Evolutionary conservation across 2,113 vertebrate genomes (phyloP), one percentile per base, ranked within the genome.

Genomic region (Gymnarchus niloticus): DNA sequence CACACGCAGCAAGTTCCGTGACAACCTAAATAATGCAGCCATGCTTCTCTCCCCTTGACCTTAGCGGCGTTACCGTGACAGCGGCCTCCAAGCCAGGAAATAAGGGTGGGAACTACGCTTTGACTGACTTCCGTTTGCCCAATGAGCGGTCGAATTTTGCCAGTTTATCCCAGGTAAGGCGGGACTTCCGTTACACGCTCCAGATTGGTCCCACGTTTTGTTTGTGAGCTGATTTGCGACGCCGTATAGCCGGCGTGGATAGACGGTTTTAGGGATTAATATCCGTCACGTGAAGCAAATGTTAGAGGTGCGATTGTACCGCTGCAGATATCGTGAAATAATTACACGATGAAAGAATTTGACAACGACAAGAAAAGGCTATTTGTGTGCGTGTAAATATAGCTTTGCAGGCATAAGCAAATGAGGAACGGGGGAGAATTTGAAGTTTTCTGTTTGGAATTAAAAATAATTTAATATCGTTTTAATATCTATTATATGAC

Each of bases 1-100:
- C 85, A 91, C 91, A 88, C 91, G 91, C 61, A 91, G 87, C 28
- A 94, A 69, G 84, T 80, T 93, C 85, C 91, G 91, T 88, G 92
- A 91, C 51, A 90, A 88, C 89, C 93, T 93, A 46, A 95, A 84
- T 85, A 94, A 87, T 78, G 93, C 94, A 85, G 95, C 95, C 95
- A 95, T 94, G 89, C 90, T 92, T 89, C n/a, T 89, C 51, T 89
- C 89, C 85, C 73, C 90, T 90, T 92, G 92, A 92, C 91, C 92
- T 92, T 89, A 6, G 81, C 86, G 82, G 81, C 86, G 82, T 83
- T 77, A 80, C 89, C 57, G 88, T 90, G 87, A 92, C 91, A 91
- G 91, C n/a, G n/a, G n/a, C 88, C 90, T 89, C 87, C 90, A 89
- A 87, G 56, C 87, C 88, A 88, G 89, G 87, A 90, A 92, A 85